These are phyloP conservation scores for Clarias magur DNA, from an alignment of 2,113 vertebrate genomes.

Conservation along the genomic window DNA sequence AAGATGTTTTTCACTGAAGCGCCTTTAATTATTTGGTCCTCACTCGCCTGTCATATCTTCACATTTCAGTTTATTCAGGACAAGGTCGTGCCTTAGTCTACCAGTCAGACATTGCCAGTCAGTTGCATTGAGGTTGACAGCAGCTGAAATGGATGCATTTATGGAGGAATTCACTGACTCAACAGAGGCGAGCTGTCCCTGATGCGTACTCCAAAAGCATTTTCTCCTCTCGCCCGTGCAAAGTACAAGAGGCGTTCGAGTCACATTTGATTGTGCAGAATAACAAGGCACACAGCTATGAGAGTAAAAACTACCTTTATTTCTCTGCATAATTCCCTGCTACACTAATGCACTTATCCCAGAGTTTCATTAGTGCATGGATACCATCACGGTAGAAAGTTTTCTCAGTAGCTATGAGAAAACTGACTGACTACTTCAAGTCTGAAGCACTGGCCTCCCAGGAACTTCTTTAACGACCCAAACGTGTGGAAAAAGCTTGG, in stretches of 20 bases:
- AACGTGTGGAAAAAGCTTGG: no score
- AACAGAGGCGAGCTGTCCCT: neutral
- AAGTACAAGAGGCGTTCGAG: neutral
- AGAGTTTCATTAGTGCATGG: no score
- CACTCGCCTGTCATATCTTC: neutral
- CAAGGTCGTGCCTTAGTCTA: neutral
- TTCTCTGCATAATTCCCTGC: no score
- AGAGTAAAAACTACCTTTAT: no score
- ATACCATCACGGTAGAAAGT: no score
- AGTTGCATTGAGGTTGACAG: constrained; percentile 1
- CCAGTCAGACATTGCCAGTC: neutral
- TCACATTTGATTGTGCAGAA: no score
- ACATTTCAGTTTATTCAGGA: constrained; percentile 8
- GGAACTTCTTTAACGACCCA: no score
- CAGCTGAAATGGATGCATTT: neutral
- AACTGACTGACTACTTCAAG: no score
- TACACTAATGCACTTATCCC: no score
- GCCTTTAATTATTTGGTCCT: neutral
- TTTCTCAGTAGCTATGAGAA: no score
- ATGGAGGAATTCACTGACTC: neutral
- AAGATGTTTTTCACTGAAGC: neutral
- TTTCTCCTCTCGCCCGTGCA: neutral
- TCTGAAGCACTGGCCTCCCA: no score
- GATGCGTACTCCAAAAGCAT: neutral
- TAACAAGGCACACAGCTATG: no score